Percentiles rank a stretch among this genome's conserved stretches.
These are phyloP conservation scores for Pteronotus mesoamericanus DNA, from an alignment of 2,797 vertebrate species.

Conservation along the genomic window DNA sequence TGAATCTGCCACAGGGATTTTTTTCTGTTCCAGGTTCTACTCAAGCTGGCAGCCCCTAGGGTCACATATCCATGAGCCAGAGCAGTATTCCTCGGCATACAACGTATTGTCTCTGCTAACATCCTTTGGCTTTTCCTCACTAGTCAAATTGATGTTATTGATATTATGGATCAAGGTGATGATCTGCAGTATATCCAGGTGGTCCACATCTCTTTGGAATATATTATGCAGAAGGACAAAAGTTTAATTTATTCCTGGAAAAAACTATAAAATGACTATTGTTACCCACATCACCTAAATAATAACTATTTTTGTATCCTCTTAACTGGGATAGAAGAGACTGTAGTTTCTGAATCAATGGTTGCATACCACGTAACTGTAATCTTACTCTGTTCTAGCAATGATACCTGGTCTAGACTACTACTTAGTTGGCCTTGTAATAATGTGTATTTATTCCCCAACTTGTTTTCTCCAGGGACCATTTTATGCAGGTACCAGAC, in stretches of 20 bases:
- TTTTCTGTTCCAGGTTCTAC: background rate
- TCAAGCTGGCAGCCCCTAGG: background rate
- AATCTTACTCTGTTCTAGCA: background rate
- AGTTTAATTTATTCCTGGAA: background rate
- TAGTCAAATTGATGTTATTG: background rate
- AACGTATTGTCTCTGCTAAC: background rate
- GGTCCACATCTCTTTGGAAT: background rate
- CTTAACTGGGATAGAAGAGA: background rate
- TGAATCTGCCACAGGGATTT: background rate
- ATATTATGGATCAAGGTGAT: background rate
- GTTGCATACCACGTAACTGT: background rate
- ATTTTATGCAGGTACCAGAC: background rate
- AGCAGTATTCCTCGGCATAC: background rate
- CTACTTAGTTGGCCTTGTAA: background rate
- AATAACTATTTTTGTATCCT: background rate
- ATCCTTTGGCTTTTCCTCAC: background rate
- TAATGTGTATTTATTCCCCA: background rate
- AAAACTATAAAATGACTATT: background rate
- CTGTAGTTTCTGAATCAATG: background rate
- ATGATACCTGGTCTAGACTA: background rate
- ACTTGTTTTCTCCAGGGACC: background rate
- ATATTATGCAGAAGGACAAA: background rate
- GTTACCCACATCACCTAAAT: background rate
- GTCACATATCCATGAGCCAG: background rate
- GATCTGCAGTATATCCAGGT: background rate